phyloP scores from a whole-genome alignment of 2,113 vertebrate genomes.

The Elgaria multicarinata region DNA sequence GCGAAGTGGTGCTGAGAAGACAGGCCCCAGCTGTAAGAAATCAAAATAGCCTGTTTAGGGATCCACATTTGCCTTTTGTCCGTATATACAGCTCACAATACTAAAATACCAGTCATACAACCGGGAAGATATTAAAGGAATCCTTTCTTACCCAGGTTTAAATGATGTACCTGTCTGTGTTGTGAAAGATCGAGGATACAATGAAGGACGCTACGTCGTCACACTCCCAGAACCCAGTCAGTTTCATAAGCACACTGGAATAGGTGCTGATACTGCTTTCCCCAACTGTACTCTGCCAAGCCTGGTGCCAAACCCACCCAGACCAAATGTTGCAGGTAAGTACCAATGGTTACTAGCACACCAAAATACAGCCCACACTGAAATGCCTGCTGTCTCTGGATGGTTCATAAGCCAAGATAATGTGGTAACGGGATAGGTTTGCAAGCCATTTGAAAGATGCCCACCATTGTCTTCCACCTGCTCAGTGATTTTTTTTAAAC shows the following conservation, averaged over 20 bases:
- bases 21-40: neutral
- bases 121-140: neutral
- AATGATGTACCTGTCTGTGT: conserved; percentile 68
- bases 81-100: too few relatives aligned
- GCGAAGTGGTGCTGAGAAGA: too few relatives aligned
- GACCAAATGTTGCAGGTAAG: conserved; percentile 19
- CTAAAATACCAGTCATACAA: neutral
- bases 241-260: neutral
- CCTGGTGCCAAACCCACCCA: rapidly evolving
- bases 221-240: neutral
- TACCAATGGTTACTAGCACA: neutral
- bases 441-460: neutral
- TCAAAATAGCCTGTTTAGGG: neutral
- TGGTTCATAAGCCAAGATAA: neutral
- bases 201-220: neutral
- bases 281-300: neutral
- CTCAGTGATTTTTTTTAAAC: too few relatives aligned
- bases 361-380: neutral
- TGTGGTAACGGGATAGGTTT: neutral
- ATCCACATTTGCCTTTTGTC: neutral
- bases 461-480: too few relatives aligned
- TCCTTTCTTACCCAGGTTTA: conserved; percentile 61
- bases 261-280: rapidly evolving
- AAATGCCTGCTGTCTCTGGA: neutral
- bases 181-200: conserved; percentile 56